Percentiles rank a stretch among this genome's conserved stretches.
These are phyloP conservation scores for Gryllus bimaculatus DNA, from an alignment of 1,140 invertebrate genomes.

Conservation along the genomic window DNA sequence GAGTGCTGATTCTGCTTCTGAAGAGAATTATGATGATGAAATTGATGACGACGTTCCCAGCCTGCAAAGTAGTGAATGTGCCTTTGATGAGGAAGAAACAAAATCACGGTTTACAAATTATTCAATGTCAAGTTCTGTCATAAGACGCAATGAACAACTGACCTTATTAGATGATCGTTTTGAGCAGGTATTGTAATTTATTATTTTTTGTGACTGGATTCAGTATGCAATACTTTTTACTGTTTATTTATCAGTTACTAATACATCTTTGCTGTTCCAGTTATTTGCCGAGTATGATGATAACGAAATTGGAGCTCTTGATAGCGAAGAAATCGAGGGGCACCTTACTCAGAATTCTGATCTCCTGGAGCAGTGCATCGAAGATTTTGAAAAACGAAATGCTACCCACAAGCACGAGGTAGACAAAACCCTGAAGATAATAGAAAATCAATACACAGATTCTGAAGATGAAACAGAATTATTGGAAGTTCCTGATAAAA, in stretches of 20 bases:
- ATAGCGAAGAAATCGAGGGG: slow-evolving; percentile 84
- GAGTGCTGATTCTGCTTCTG: too few relatives aligned
- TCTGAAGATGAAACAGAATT: slow-evolving; percentile 48
- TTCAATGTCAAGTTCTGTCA: slow-evolving; percentile 87
- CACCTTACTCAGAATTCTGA: slow-evolving; percentile 55
- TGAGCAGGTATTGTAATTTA: slow-evolving; percentile 56
- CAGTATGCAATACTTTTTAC: not conserved
- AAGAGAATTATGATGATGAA: slow-evolving; percentile 29
- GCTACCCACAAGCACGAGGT: not conserved
- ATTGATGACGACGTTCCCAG: slow-evolving; percentile 42
- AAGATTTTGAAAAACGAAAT: slow-evolving; percentile 44
- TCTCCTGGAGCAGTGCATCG: slow-evolving; percentile 46
- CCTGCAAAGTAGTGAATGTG: slow-evolving; percentile 37
- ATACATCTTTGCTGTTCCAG: slow-evolving; percentile 35
- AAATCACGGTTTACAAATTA: slow-evolving; percentile 88
- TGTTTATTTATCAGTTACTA: not conserved
- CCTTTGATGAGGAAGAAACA: slow-evolving; percentile 61
- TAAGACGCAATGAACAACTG: slow-evolving; percentile 74
- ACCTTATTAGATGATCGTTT: slow-evolving; percentile 81
- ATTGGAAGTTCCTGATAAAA: slow-evolving; percentile 48
- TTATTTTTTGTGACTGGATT: not conserved
- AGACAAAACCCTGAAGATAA: slow-evolving; percentile 33
- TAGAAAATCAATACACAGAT: slow-evolving; percentile 40
- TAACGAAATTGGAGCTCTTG: slow-evolving; percentile 77
- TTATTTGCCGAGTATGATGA: slow-evolving; percentile 82